A percentile compares a stretch with the other conserved stretches of the same genome.
Evolutionary conservation across 2,797 vertebrate genomes (phyloP).

Genomic region (Aselliscus stoliczkanus): DNA sequence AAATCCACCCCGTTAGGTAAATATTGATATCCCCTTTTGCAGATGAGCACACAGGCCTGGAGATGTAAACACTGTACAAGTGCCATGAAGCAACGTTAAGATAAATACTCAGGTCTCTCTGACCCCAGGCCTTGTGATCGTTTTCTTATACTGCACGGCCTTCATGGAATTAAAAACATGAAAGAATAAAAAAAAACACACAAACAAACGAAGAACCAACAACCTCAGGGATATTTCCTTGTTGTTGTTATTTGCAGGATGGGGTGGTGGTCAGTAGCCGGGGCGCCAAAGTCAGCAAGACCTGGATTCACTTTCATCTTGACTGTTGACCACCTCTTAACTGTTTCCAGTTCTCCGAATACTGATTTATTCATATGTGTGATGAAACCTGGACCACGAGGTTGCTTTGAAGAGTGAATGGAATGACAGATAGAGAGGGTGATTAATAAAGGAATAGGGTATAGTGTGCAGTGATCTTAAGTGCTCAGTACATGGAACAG

Average conservation of each 20-base stretch:
- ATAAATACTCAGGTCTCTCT: background rate
- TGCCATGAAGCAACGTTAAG: background rate
- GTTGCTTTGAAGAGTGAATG: background rate
- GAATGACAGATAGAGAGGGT: background rate
- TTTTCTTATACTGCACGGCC: background rate
- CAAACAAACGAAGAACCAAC: no score
- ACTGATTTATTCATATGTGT: background rate
- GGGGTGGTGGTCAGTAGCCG: no score
- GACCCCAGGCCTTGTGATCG: background rate
- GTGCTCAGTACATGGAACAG: background rate
- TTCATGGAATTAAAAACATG: background rate
- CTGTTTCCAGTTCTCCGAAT: background rate
- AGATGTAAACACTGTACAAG: background rate
- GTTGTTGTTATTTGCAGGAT: background rate
- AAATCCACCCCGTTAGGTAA: background rate
- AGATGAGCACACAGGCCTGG: background rate
- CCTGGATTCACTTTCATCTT: background rate
- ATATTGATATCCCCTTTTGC: fast-evolving
- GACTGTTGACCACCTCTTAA: background rate
- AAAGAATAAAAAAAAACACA: background rate
- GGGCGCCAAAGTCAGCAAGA: background rate
- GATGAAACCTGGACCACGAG: fast-evolving
- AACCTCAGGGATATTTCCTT: background rate
- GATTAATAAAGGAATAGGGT: no score
- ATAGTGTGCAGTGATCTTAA: fast-evolving